Evolutionary conservation across 2,888 invertebrate species (phyloP).

Genomic region (Latrodectus elegans): DNA sequence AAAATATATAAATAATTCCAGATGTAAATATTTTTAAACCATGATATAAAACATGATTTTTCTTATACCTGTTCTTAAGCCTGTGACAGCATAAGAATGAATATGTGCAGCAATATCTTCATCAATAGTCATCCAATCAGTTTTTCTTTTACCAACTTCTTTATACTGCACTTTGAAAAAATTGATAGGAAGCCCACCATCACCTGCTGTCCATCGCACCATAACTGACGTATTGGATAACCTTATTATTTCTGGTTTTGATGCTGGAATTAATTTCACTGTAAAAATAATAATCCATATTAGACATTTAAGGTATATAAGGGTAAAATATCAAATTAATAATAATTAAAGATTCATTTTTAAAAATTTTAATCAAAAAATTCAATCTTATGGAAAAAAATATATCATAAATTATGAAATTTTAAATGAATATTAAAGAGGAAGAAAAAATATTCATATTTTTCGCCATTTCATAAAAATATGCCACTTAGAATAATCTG

Average conservation of each 20-base stretch:
- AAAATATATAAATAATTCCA: background rate
- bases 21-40: no score
- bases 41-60: background rate
- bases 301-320: background rate
- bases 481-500: no score
- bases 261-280: constrained; percentile 89
- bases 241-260: constrained; percentile 88
- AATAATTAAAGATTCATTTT: no score
- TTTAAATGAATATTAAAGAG: no score
- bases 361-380: no score
- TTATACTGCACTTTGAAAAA: constrained; percentile 92
- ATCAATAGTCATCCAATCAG: constrained; percentile 86
- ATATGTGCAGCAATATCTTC: constrained; percentile 87
- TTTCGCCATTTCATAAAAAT: no score
- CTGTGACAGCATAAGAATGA: constrained; percentile 85
- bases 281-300: constrained; percentile 57
- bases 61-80: constrained; percentile 81
- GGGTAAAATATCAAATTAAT: background rate
- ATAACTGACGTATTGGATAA: constrained; percentile 92
- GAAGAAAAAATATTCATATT: no score
- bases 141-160: constrained; percentile 77
- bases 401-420: no score
- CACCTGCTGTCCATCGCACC: constrained; percentile 91
- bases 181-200: constrained; percentile 86
- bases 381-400: background rate